Evolutionary conservation across 2,888 invertebrate species (phyloP), one percentile per base, ranked within the genome.

Genomic region (Rhaphigaster nebulosa): DNA sequence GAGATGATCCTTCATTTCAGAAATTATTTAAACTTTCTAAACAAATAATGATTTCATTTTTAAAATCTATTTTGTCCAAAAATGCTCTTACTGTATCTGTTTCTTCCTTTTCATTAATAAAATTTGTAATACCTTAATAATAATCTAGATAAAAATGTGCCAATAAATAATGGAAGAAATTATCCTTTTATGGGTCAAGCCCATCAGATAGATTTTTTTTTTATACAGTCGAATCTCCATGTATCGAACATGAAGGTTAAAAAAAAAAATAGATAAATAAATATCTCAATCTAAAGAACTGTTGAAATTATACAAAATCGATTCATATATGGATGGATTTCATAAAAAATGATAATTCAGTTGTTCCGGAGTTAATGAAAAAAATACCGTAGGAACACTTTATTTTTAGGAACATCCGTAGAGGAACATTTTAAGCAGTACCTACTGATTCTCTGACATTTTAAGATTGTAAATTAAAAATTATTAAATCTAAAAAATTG

Each of bases 1-100:
- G 65, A 89, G 88, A 89, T 89, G 76, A 89, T 50, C 89, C 26
- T 41, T 89, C 54, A n/a, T 12, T 84, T 26, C 5, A 45, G 10
- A 45, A n/a, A 45, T 84, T 23, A 45, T 45, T 84, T 84, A 20
- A 38, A 84, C 26, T 38, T 45, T 45, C 13, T 84, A 84, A 84
- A 70, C 23, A 70, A 15, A 38, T 76, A 38, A 76, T 13, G 29
- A 65, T 29, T 65, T 65, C 29, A 60, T 18, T 60, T 65, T n/a
- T 4, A 29, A 65, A 65, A 29, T 65, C 1, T 60, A 60, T 60
- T 60, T 29, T 29, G 26, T 4, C 29, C 2, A 15, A 65, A 15
- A 29, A 29, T 20, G 15, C 4, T n/a, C 12, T 60, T 60, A 60
- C 23, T 45, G n/a, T n/a, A n/a, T n/a, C 5, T n/a, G 10, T 60